Base-by-base conservation (phyloP, 2,888 invertebrate genomes). In the Euzetes globulus region DNA sequence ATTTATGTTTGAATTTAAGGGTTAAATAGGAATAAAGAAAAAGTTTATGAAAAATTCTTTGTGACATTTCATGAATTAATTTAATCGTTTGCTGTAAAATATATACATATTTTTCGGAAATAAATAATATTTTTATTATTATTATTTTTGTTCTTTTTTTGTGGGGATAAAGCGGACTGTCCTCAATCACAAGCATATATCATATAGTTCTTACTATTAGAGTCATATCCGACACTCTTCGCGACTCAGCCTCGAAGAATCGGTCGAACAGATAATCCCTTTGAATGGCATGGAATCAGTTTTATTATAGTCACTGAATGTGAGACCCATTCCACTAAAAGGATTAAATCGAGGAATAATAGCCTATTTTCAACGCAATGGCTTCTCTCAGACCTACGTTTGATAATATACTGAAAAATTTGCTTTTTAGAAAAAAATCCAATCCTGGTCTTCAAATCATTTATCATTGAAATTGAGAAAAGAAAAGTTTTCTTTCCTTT, bases 291-390 rank as follows among this genome's bases (percentile, higher is more conserved):
- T 27, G 13, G 22, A 13, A 58, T 58, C 58, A 27, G 27, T 58
- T 58, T 58, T 58, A 58, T 58, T 55, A 13, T 22, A 55, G 55
- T 13, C 19, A 11, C 55, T 55, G 55, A 55, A 55, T 58, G 58
- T 58, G 58, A 17, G 27, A 58, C 27, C 13, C 27, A 58, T 58
- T 58, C 15, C 58, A 58, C 58, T 58, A 25, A 58, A 58, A 58
- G 58, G 58, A 58, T 58, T 58, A 58, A 58, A 55, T 58, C 27
- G 58, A 27, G 29, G 27, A 58, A 58, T 58, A 58, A 58, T 58
- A 58, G 58, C 29, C 58, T 58, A 15, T 58, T 58, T 27, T 58
- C 58, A 58, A 58, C 58, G 55, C 58, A 58, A 58, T 58, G 11
- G 58, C 11, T n/a, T n/a, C n/a, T 17, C 1, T 55, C 25, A 4